These are phyloP conservation scores for Synanceia verrucosa DNA, from an alignment of 2,797 vertebrate species.

Conservation along the genomic window DNA sequence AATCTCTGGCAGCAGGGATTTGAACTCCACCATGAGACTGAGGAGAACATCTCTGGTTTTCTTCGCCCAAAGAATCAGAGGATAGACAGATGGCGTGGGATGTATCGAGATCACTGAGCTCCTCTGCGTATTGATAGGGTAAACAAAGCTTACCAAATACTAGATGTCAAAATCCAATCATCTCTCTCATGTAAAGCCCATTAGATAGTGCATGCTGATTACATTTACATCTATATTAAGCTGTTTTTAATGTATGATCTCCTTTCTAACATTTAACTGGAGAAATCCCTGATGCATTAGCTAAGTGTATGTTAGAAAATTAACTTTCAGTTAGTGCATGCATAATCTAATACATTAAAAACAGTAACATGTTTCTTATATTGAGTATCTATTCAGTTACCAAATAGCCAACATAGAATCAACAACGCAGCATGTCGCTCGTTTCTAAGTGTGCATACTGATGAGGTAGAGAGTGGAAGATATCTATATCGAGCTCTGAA, in stretches of 20 bases:
- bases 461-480: slow-evolving; percentile 13
- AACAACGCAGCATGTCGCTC: slow-evolving; percentile 14
- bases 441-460: slow-evolving; percentile 17
- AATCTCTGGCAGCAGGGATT: slow-evolving; percentile 49
- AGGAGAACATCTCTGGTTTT: slow-evolving; percentile 47
- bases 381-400: slow-evolving; percentile 4
- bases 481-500: slow-evolving; percentile 5
- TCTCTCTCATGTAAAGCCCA: slow-evolving; percentile 16
- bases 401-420: not conserved
- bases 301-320: not conserved
- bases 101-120: slow-evolving; percentile 44
- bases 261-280: not conserved
- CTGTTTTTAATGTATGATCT: not conserved
- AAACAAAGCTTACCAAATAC: slow-evolving; percentile 63
- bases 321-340: not conserved
- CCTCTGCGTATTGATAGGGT: slow-evolving; percentile 53
- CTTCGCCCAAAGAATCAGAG: slow-evolving; percentile 46
- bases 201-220: slow-evolving; percentile 18
- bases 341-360: not conserved
- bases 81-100: slow-evolving; percentile 65
- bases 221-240: slow-evolving; percentile 2
- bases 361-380: not conserved
- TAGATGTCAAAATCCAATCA: slow-evolving; percentile 59
- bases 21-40: slow-evolving; percentile 36
- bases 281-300: not conserved